Evolutionary conservation across 1,140 invertebrate species (phyloP).

Genomic region (Drosophila grimshawi): DNA sequence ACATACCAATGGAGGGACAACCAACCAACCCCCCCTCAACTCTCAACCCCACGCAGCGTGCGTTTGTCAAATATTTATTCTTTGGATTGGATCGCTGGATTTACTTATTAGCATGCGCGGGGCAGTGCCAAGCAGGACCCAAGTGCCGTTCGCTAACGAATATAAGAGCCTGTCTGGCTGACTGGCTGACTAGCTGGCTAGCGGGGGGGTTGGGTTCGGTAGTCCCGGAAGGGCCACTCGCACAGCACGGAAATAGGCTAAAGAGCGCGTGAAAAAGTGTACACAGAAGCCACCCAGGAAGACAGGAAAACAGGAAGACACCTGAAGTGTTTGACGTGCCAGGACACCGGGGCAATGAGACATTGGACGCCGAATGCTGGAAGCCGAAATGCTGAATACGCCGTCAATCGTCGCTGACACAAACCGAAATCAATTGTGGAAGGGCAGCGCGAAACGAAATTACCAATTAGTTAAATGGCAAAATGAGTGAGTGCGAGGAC

Average conservation of each 20-base stretch:
- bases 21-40: conserved; percentile 2
- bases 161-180: conserved; percentile 33
- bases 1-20: conserved; percentile 59
- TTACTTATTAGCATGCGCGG: conserved; percentile 82
- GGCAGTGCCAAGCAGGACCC: conserved; percentile 43
- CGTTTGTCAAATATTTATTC: conserved; percentile 84
- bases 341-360: conserved; percentile 28
- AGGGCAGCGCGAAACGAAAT: conserved; percentile 60
- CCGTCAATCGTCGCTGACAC: conserved; percentile 74
- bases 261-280: conserved; percentile 72
- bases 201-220: neutral
- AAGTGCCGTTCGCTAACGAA: conserved; percentile 54
- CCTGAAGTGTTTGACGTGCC: conserved; percentile 70
- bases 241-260: conserved; percentile 71
- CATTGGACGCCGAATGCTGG: neutral
- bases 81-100: conserved; percentile 80
- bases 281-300: conserved; percentile 25
- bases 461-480: conserved; percentile 81
- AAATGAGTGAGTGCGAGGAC: conserved; percentile 69
- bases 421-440: conserved; percentile 74
- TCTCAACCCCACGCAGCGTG: conserved; percentile 37
- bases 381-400: neutral
- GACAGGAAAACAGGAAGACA: conserved; percentile 36
- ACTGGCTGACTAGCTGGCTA: neutral
- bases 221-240: conserved; percentile 42